Conservation (phyloP, 1,140 invertebrate genomes). For the Platyscapa corneri region DNA sequence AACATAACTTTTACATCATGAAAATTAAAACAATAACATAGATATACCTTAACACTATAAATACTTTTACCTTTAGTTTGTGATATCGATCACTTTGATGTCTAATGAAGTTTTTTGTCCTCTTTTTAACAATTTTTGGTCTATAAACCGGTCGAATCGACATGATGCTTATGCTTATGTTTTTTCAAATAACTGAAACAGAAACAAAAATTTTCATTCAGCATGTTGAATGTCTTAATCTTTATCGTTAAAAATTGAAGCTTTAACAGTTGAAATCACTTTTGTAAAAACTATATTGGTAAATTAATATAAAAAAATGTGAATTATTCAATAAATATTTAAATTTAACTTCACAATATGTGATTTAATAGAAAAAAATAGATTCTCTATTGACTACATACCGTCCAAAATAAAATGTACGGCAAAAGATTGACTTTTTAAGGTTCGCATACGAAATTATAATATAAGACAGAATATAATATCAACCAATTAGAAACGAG, state of each 20-base stretch:
- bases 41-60: background rate
- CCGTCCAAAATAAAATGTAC: conserved; percentile 52
- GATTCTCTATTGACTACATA: conserved; percentile 56
- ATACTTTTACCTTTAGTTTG: conserved; percentile 86
- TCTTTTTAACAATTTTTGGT: conserved; percentile 94
- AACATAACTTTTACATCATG: background rate
- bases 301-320: conserved; percentile 32
- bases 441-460: background rate
- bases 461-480: background rate
- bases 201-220: conserved; percentile 44
- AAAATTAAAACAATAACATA: no score
- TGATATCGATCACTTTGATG: conserved; percentile 98
- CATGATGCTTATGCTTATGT: conserved; percentile 75
- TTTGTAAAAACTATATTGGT: conserved; percentile 46
- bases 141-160: conserved; percentile 90
- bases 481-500: background rate
- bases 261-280: conserved; percentile 11
- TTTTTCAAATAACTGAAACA: conserved; percentile 56
- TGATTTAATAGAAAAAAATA: conserved; percentile 54
- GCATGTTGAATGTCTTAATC: conserved; percentile 39
- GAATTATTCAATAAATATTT: conserved; percentile 12
- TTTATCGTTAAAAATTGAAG: conserved; percentile 17
- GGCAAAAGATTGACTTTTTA: conserved; percentile 52
- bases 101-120: conserved; percentile 96
- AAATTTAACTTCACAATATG: conserved; percentile 24